Base-by-base conservation (phyloP, 2,113 vertebrate genomes). In the Grammomys surdaster region DNA sequence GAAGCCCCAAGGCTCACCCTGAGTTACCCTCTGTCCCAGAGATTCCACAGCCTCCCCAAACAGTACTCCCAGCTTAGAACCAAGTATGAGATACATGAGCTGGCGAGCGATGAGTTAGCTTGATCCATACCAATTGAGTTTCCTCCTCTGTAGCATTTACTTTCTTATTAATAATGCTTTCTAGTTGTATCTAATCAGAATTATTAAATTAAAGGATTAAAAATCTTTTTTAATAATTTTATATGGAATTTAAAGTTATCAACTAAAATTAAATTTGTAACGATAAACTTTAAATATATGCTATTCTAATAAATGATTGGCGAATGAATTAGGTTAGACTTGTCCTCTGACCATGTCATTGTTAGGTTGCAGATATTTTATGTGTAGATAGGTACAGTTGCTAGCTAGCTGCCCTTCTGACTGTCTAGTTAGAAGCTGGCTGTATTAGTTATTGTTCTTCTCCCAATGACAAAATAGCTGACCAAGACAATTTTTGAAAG, bases 121-220 rank as follows among this genome's bases (percentile, higher is more conserved):
- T 28, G 16, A 19, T 28, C 6, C 14, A 8, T 84, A 43, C 63
- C 24, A 28, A 17, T 63, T 19, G 26, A 31, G 17, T 33, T 26
- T 7, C 33, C 28, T 36, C 7, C 12, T 19, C 33, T 1, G 1
- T 26, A 72, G 31, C 33, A 67, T 78, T 78, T 78, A 26, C 63
- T 43, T 88, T 84, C 63, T 91, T 65, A 22, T 54, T 63, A 75
- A 54, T 48, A 77, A 54, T 90, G 10, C 14, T 60, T 63, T 88
- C 88, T 63, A 88, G 63, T 94, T 63, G 51, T 81, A 54, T 70
- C 31, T 63, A 90, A 88, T 87, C 36, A 88, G 76, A 90, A 93
- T 56, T 90, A 28, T 43, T 90, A 77, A 95, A n/a, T 89, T 20
- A 82, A 67, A 7, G 10, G 63, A 2, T 77, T 72, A 82, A 46